Conservation (phyloP, 2,888 invertebrate genomes). For the Eremobia ochroleuca region DNA sequence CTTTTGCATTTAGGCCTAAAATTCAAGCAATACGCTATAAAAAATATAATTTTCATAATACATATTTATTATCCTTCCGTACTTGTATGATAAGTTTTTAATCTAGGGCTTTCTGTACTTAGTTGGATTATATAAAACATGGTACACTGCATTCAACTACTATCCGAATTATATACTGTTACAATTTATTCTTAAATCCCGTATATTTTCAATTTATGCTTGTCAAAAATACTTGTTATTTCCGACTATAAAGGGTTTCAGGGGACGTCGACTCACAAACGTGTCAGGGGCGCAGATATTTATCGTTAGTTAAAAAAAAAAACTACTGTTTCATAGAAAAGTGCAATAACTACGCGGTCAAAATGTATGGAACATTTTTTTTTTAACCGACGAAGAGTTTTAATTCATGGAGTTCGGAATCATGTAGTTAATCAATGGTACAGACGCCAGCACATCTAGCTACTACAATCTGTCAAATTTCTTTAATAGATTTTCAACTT, state of each 20-base stretch:
- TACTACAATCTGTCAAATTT: too few relatives aligned
- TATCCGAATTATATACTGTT: constrained; percentile 21
- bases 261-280: not conserved
- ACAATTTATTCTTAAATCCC: not conserved
- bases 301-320: not conserved
- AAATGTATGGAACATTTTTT: not conserved
- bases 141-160: constrained; percentile 28
- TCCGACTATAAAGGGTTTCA: not conserved
- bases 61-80: constrained; percentile 18
- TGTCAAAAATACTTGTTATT: constrained; percentile 8
- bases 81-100: constrained; percentile 35
- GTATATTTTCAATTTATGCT: constrained; percentile 20
- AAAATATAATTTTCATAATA: constrained; percentile 5
- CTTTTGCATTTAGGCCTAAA: constrained; percentile 1
- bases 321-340: not conserved
- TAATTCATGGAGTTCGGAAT: not conserved
- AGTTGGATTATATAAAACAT: constrained; percentile 41
- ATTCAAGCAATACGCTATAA: constrained; percentile 6
- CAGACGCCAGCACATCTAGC: too few relatives aligned
- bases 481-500: too few relatives aligned
- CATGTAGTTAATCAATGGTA: too few relatives aligned
- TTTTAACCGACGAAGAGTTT: not conserved
- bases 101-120: constrained; percentile 56
- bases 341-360: too few relatives aligned
- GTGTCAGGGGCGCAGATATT: not conserved